Evolutionary conservation across 1,140 invertebrate species (phyloP).

Genomic region (Formica selysi): DNA sequence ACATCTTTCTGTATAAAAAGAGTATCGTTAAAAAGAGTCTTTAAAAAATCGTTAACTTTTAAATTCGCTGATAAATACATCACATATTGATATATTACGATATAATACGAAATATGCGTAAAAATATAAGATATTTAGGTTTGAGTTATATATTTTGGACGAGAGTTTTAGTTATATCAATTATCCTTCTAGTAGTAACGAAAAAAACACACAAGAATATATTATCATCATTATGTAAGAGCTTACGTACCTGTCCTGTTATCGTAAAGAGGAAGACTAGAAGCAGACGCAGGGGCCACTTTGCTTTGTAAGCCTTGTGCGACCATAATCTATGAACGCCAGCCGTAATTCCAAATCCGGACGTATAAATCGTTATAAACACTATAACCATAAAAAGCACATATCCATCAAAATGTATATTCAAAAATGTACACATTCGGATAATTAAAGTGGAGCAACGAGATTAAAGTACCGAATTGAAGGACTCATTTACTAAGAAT

Average conservation of each 20-base stretch:
- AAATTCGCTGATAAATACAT: background rate
- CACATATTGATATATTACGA: too few species aligned
- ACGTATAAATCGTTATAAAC: constrained; percentile 88
- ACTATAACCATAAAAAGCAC: constrained; percentile 85
- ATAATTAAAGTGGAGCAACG: background rate
- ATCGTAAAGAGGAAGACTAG: constrained; percentile 93
- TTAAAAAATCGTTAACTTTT: background rate
- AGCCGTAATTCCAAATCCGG: constrained; percentile 94
- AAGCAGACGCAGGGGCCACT: constrained; percentile 91
- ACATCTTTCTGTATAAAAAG: constrained; percentile 88
- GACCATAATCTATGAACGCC: constrained; percentile 96
- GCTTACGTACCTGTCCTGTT: constrained; percentile 91
- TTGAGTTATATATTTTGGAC: too few species aligned
- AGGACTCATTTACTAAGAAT: background rate
- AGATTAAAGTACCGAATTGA: background rate
- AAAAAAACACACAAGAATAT: background rate
- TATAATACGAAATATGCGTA: too few species aligned
- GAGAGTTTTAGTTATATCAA: too few species aligned
- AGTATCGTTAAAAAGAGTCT: background rate
- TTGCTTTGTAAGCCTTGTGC: constrained; percentile 95
- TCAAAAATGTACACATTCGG: background rate
- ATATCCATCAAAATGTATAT: background rate
- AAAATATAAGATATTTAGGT: too few species aligned
- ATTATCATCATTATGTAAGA: background rate
- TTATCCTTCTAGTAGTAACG: too few species aligned